Evolutionary conservation across 2,113 vertebrate species (phyloP).

Genomic region (Haemorhous mexicanus): DNA sequence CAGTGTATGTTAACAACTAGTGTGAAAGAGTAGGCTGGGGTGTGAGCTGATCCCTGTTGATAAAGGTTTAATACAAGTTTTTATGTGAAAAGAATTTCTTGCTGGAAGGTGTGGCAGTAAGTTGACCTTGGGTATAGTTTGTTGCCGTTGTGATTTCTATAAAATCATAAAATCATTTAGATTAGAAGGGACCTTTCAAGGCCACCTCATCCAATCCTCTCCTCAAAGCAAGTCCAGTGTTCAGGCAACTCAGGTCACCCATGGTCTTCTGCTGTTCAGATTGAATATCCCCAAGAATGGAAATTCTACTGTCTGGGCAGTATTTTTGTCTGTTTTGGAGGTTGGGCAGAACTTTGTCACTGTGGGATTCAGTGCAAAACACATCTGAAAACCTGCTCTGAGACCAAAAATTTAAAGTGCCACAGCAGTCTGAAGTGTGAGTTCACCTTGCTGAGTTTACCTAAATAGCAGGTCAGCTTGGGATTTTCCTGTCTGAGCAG

Average conservation of each 20-base stretch:
- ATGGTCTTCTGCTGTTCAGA: background rate
- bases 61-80: background rate
- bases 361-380: background rate
- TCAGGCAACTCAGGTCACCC: background rate
- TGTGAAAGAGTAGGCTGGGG: background rate
- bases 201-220: background rate
- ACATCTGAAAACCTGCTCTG: background rate
- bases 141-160: background rate
- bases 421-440: background rate
- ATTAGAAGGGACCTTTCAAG: background rate
- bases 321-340: background rate
- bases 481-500: background rate
- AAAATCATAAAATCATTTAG: slow-evolving; percentile 47
- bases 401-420: background rate
- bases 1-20: background rate
- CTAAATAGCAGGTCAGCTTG: background rate
- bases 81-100: background rate
- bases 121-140: background rate
- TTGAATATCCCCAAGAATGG: background rate
- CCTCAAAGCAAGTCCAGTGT: background rate
- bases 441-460: background rate
- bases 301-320: background rate
- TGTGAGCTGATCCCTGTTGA: background rate
- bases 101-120: background rate
- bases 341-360: background rate